Evolutionary conservation across 92 coral and sea anemone genomes (phyloP), one percentile per base, ranked within the genome.

Genomic region (Zoanthus sansibaricus): DNA sequence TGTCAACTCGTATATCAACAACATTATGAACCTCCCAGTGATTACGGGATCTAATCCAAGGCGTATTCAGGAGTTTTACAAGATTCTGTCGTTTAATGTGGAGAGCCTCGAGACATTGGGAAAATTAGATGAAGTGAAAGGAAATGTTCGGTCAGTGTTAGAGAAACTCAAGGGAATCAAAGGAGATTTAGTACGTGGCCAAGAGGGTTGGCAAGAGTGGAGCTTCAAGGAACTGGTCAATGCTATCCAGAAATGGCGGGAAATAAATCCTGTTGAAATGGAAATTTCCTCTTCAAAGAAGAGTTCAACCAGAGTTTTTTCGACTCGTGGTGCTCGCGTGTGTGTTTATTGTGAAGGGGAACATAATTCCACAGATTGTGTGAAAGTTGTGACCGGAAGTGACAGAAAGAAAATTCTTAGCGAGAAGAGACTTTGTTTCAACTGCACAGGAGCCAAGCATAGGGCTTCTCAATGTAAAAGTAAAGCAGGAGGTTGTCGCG

Each of bases 181-280:
- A 44, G 91, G 89, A 0, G 92, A 79, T 47, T 64, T 90, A 6
- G 90, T 90, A 30, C 79, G 89, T 44, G 92, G 92, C 6, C 75
- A 86, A 15, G 79, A 75, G 31, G 83, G 54, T 55, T 90, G 92
- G 92, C 77, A 86, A 79, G 90, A 86, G 1, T 90, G 90, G 42
- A 4, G 4, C 4, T 37, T 90, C 64, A n/a, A 37, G 42, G 3
- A 37, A 83, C 75, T 86, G 67, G 68, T 89, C 32, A 55, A 3
- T 51, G 90, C 90, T 33, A 75, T 86, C 17, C 78, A 86, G 42
- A 25, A 20, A 52, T 89, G 92, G 90, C 79, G 76, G 54, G 82
- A 89, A 30, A 78, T 89, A 4, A 86, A 86, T 31, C 83, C 83
- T 5, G 83, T 71, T 9, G 76, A 71, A 71, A 71, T 33, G 49